Evolutionary conservation across 2,888 invertebrate genomes (phyloP).

Genomic region (Acronicta psi): DNA sequence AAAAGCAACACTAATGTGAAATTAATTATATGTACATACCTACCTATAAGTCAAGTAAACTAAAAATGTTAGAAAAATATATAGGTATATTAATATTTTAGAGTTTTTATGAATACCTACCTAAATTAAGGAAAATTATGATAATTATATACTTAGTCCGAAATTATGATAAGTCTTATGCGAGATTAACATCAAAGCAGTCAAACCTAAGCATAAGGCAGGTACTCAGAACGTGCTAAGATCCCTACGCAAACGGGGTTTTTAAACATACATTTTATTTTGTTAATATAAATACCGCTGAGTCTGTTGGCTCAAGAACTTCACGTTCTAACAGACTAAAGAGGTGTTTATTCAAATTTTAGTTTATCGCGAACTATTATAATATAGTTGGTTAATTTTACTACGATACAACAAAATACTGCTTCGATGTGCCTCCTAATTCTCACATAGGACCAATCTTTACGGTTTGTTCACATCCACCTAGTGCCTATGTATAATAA

Average conservation of each 20-base stretch:
- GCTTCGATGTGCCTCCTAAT: constrained; percentile 81
- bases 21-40: too few species aligned
- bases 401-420: constrained; percentile 39
- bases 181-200: constrained; percentile 68
- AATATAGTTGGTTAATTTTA: constrained; percentile 13
- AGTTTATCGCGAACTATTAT: constrained; percentile 32
- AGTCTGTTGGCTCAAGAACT: constrained; percentile 87
- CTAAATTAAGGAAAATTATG: too few species aligned
- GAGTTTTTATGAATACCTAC: too few species aligned
- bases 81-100: too few species aligned
- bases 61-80: too few species aligned
- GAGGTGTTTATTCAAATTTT: constrained; percentile 74
- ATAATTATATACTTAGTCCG: constrained; percentile 2
- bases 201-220: too few species aligned
- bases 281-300: constrained; percentile 73
- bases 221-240: too few species aligned
- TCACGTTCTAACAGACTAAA: constrained; percentile 81
- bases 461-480: constrained; percentile 73
- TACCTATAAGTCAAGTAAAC: too few species aligned
- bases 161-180: constrained; percentile 58
- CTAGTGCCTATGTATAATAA: constrained; percentile 17
- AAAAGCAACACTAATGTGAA: too few species aligned
- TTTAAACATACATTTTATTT: constrained; percentile 13
- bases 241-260: constrained; percentile 12
- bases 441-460: constrained; percentile 71